Conservation (phyloP, 2,888 invertebrate species). For the Harpagoxenus sublaevis region DNA sequence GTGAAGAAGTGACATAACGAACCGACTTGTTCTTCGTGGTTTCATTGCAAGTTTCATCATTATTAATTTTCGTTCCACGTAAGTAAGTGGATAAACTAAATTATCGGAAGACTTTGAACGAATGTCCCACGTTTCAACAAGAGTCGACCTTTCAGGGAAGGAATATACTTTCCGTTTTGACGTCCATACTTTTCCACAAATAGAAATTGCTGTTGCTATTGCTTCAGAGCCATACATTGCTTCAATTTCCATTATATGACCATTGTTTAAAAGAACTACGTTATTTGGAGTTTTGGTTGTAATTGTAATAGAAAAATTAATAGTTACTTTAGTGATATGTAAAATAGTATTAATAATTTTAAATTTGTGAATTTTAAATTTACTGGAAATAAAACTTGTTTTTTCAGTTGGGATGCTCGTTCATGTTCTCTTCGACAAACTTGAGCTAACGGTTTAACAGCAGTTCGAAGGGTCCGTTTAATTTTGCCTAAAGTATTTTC, state of each 20-base stretch:
- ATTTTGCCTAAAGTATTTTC: conserved; percentile 7
- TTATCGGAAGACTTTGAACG: background rate
- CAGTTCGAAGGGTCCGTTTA: conserved; percentile 10
- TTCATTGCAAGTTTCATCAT: background rate
- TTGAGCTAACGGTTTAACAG: background rate
- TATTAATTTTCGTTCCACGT: conserved; percentile 1
- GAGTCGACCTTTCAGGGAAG: background rate
- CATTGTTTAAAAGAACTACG: conserved; percentile 3
- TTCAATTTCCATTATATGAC: background rate
- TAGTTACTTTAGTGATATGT: conserved; percentile 6
- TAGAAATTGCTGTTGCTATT: background rate
- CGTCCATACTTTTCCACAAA: background rate
- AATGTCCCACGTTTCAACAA: background rate
- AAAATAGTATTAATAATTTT: background rate
- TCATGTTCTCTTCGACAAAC: background rate
- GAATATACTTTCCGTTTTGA: background rate
- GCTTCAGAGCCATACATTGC: conserved; percentile 3
- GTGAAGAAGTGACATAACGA: background rate
- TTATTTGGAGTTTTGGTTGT: background rate
- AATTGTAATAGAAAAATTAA: background rate
- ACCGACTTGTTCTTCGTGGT: background rate
- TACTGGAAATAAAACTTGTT: background rate
- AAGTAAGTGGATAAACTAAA: background rate
- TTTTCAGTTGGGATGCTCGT: background rate
- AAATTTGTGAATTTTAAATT: conserved; percentile 10